Percentiles rank a stretch among this genome's conserved stretches.
Conservation (phyloP, 2,888 invertebrate species). For the Oxycera nigricornis region DNA sequence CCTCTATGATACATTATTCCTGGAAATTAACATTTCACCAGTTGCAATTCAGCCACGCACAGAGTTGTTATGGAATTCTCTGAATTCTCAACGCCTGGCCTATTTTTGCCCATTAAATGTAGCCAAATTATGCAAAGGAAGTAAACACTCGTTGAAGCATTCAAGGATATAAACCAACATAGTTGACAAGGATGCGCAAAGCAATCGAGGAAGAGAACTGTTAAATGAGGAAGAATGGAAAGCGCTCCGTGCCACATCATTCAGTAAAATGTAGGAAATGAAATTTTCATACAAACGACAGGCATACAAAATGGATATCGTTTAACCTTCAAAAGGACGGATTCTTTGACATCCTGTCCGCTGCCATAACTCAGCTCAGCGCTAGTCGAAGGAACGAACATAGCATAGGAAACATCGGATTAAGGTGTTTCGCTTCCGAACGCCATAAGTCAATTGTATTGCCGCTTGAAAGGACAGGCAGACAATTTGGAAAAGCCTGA, state of each 20-base stretch:
- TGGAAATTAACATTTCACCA: no score
- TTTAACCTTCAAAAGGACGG: neutral
- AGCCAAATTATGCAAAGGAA: no score
- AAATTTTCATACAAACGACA: constrained; percentile 7
- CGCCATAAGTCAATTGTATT: no score
- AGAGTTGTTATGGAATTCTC: no score
- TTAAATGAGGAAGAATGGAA: neutral
- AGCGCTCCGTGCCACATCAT: neutral
- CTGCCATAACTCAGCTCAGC: neutral
- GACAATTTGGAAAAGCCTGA: no score
- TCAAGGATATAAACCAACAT: no score
- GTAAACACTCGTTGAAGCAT: no score
- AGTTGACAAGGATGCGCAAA: neutral
- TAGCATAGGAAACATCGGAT: neutral
- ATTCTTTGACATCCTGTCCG: neutral
- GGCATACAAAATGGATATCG: constrained; percentile 7
- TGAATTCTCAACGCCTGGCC: no score
- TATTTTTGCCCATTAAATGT: no score
- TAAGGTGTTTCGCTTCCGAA: neutral
- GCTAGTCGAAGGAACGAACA: neutral
- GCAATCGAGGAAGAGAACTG: neutral
- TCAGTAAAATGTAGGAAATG: neutral
- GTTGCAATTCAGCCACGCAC: no score
- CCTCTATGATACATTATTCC: no score
- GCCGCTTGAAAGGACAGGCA: no score